Base-by-base conservation (phyloP, 2,797 vertebrate species). In the Takifugu rubripes region DNA sequence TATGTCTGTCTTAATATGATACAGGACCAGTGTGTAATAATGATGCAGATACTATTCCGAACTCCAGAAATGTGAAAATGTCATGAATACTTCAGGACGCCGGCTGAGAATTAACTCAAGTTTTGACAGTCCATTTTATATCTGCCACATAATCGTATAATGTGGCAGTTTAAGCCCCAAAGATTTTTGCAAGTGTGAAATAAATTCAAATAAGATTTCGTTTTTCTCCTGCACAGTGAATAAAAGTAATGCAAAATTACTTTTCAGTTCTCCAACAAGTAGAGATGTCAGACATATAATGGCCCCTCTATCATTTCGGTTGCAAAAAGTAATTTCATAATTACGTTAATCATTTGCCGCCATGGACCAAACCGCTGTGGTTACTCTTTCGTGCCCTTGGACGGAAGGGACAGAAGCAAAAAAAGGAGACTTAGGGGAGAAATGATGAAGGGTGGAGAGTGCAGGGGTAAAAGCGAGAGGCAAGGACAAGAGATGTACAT, bases 301-400 rank as follows among this genome's bases (percentile, higher is more conserved):
- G 50, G 63, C 65, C 70, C 67, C 61, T 70, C 65, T 82, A 72
- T 66, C 58, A 31, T 75, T 8, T 74, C 62, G 61, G 33, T 45
- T 49, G 52, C 49, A 70, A 67, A 83, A 85, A 88, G 79, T 67
- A 70, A 70, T 86, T 85, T 82, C 77, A 82, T 89, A 85, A 90
- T 90, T 88, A 75, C 76, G 68, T 73, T 84, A 80, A 73, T 61
- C 49, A 74, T 70, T 70, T 72, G 64, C 64, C 76, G 74, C 62
- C 72, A 69, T 66, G 75, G 74, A 73, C 70, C 62, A 78, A 77
- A 75, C 65, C 58, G 72, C 67, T 81, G 69, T 78, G 79, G 85
- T 87, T 69, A 84, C 72, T 79, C 79, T 85, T 90, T 84, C 68
- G 81, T 83, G 76, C 60, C 17, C 5, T 43, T 11, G 45, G 29